phyloP scores from a whole-genome alignment of 1,140 invertebrate genomes.

The Potamilus streckersoni region DNA sequence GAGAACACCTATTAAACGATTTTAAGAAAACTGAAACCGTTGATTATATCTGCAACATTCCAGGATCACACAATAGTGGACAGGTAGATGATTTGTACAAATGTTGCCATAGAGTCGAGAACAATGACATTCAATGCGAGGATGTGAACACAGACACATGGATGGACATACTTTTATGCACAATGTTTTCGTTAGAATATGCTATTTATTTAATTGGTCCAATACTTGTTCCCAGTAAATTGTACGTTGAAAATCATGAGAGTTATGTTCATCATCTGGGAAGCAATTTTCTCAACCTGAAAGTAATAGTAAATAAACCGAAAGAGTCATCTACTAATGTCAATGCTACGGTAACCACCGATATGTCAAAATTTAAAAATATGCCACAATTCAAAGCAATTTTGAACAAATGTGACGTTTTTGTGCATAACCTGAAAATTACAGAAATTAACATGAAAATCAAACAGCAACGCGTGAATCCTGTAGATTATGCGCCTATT shows the following conservation, averaged over 20 bases:
- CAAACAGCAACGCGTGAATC: conserved; percentile 2
- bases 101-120: conserved; percentile 9
- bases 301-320: conserved; percentile 1
- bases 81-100: conserved; percentile 1
- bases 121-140: background rate
- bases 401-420: conserved; percentile 1
- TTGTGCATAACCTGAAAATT: conserved; percentile 6
- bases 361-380: conserved; percentile 7
- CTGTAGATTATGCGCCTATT: conserved; percentile 14
- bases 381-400: conserved; percentile 18
- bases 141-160: conserved; percentile 8
- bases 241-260: conserved; percentile 5
- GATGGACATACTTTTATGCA: conserved; percentile 7
- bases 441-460: conserved; percentile 4
- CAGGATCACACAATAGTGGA: background rate
- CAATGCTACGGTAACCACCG: conserved; percentile 1
- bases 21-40: conserved; percentile 17
- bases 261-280: conserved; percentile 5
- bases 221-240: conserved; percentile 6
- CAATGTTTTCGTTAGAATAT: conserved; percentile 5
- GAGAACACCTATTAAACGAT: conserved; percentile 22
- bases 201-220: conserved; percentile 15
- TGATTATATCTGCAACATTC: conserved; percentile 22
- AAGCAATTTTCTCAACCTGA: background rate
- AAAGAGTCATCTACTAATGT: conserved; percentile 2